A percentile compares a stretch with the other conserved stretches of the same genome.
Conservation (phyloP, 1,140 invertebrate genomes). For the Coptotermes formosanus region DNA sequence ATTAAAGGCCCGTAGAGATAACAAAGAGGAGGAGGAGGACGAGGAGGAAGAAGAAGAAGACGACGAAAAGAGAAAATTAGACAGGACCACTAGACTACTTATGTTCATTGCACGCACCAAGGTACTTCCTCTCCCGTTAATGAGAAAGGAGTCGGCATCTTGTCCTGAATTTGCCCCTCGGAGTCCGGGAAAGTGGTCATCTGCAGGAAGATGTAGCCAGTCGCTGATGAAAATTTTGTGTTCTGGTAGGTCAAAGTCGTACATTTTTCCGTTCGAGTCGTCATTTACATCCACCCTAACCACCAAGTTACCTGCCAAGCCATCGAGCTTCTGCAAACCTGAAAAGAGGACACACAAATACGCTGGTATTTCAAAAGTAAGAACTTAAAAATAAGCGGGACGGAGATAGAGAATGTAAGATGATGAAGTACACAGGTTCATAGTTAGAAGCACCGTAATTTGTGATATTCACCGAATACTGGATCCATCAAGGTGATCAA, state of each 20-base stretch:
- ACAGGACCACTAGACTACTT: neutral
- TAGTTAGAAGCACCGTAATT: too few species aligned
- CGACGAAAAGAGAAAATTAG: too few species aligned
- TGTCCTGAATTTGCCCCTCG: slow-evolving; percentile 34
- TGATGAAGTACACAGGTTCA: too few species aligned
- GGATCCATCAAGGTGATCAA: too few species aligned
- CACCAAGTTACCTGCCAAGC: slow-evolving; percentile 49
- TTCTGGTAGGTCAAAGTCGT: slow-evolving; percentile 50
- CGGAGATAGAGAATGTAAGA: too few species aligned
- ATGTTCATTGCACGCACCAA: neutral
- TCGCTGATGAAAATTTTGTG: slow-evolving; percentile 50
- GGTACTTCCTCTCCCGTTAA: slow-evolving; percentile 55
- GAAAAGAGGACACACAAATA: neutral
- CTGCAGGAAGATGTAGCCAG: slow-evolving; percentile 47
- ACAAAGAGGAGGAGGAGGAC: too few species aligned
- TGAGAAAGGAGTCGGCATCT: slow-evolving; percentile 51
- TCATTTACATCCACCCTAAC: slow-evolving; percentile 43
- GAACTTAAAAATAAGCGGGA: too few species aligned
- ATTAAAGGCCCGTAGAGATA: too few species aligned
- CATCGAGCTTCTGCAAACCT: slow-evolving; percentile 51
- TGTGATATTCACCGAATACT: too few species aligned
- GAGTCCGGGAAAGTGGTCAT: slow-evolving; percentile 47
- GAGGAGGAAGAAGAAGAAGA: too few species aligned
- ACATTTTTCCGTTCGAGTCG: slow-evolving; percentile 42
- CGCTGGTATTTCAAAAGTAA: too few species aligned